These are phyloP conservation scores for Belonocnema kinseyi DNA, from an alignment of 1,140 invertebrate species.

Conservation along the genomic window DNA sequence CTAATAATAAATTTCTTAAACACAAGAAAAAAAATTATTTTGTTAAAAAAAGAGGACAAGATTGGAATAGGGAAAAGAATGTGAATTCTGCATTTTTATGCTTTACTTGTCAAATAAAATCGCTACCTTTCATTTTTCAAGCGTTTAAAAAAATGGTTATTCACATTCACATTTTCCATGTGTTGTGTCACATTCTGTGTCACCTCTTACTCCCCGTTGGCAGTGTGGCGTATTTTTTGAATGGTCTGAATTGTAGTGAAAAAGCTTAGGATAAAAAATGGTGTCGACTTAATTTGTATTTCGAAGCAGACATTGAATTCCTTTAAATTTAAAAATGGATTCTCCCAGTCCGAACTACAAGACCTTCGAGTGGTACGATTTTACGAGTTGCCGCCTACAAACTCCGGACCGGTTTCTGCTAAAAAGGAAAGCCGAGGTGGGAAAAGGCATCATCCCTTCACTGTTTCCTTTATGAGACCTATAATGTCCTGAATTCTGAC, in stretches of 20 bases:
- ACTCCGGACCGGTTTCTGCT: not conserved
- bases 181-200: no score
- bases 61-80: no score
- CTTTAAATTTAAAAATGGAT: conserved; percentile 4
- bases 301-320: not conserved
- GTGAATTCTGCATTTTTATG: no score
- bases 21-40: no score
- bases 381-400: conserved; percentile 16
- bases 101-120: no score
- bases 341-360: not conserved
- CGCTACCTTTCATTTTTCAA: no score
- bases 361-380: not conserved
- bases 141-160: no score
- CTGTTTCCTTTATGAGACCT: conserved; percentile 7
- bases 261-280: not conserved
- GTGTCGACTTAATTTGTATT: not conserved
- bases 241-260: not conserved
- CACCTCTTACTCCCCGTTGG: no score
- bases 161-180: no score
- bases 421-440: conserved; percentile 26
- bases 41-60: no score
- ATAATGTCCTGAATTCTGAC: not conserved
- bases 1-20: no score
- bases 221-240: no score
- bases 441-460: conserved; percentile 16